phyloP scores from a whole-genome alignment of 1,140 invertebrate species.

The Cherax destructor region DNA sequence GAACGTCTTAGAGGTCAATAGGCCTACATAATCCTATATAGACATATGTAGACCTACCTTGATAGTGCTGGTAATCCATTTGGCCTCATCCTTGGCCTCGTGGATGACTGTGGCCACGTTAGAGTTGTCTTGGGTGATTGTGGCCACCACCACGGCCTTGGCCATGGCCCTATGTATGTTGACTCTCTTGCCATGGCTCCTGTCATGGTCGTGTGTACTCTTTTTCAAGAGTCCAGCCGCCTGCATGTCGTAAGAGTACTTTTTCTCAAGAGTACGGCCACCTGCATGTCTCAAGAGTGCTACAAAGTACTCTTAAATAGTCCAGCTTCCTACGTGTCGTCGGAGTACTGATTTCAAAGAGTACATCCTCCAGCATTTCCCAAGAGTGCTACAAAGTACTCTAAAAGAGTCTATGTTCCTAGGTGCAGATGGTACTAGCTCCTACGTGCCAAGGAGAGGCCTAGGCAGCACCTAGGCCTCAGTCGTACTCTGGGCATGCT shows the following conservation, averaged over 20 bases:
- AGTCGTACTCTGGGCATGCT: too few relatives aligned
- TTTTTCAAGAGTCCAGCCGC: constrained; percentile 69
- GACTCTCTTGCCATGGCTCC: background rate
- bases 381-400: too few relatives aligned
- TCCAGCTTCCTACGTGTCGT: constrained; percentile 68
- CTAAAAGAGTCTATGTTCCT: background rate
- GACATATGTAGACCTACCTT: constrained; percentile 59
- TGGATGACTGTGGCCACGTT: constrained; percentile 65
- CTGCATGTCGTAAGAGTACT: constrained; percentile 57
- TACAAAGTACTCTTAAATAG: constrained; percentile 30
- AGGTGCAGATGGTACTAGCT: background rate
- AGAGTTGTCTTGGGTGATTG: constrained; percentile 70
- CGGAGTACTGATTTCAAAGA: constrained; percentile 45
- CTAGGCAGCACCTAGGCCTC: too few relatives aligned
- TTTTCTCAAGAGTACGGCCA: constrained; percentile 58
- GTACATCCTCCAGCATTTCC: constrained; percentile 67
- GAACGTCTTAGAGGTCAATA: too few relatives aligned
- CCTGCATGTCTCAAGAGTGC: constrained; percentile 63
- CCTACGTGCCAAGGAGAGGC: too few relatives aligned
- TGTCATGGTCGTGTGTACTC: constrained; percentile 3
- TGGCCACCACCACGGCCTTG: constrained; percentile 68
- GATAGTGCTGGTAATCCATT: constrained; percentile 66
- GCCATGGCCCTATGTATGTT: constrained; percentile 69
- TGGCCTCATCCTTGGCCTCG: constrained; percentile 56
- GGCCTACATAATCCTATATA: too few relatives aligned